Evolutionary conservation across 2,113 vertebrate genomes (phyloP).

Genomic region (zebrafish (Danio rerio)): DNA sequence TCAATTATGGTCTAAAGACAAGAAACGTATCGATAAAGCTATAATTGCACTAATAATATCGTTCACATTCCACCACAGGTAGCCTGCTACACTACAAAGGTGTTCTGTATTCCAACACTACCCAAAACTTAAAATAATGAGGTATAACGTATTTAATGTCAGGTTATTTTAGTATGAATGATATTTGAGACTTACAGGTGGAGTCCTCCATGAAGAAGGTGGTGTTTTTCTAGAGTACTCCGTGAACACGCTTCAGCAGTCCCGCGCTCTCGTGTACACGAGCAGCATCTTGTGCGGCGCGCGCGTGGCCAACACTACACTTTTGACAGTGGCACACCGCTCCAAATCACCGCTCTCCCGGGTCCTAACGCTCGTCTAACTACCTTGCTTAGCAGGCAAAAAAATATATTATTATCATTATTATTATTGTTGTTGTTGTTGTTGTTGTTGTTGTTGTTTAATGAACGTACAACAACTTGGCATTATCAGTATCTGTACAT

Average conservation of each 20-base stretch:
- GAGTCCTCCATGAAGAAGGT: conserved; percentile 11
- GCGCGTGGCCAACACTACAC: conserved; percentile 39
- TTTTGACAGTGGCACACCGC: conserved; percentile 39
- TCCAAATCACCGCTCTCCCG: background rate
- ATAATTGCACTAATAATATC: background rate
- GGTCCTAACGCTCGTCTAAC: conserved; percentile 13
- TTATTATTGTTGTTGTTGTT: too few species aligned
- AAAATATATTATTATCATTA: too few species aligned
- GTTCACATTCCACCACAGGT: background rate
- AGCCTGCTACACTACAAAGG: too few species aligned
- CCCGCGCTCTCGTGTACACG: background rate
- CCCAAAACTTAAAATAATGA: background rate
- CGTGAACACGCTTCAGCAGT: background rate
- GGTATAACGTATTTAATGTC: background rate
- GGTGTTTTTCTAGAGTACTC: background rate
- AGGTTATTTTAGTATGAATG: background rate
- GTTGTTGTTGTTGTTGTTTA: too few species aligned
- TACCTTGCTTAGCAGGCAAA: too few species aligned
- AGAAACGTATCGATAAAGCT: too few species aligned
- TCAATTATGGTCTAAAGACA: too few species aligned
- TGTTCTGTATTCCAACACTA: too few species aligned
- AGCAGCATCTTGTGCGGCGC: conserved; percentile 23
- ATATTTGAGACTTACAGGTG: conserved; percentile 1
- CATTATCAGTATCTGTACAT: too few species aligned
- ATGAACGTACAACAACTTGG: too few species aligned